These are phyloP conservation scores for Neomonachus schauinslandi DNA, from an alignment of 2,113 vertebrate species.

Conservation along the genomic window DNA sequence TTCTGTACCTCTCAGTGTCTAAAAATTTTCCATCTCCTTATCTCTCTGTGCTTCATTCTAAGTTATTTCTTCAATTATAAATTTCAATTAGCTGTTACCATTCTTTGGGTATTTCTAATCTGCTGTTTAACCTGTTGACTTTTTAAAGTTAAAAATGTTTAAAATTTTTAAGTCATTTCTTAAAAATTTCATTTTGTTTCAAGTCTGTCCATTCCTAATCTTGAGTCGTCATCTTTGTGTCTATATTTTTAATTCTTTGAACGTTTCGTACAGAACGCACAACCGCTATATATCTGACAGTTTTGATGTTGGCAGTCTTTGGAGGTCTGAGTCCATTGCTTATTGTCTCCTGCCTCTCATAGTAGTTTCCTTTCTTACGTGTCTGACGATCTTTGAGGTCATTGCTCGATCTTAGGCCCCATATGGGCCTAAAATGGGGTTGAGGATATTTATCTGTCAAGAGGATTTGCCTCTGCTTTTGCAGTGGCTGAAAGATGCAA, in stretches of 20 bases:
- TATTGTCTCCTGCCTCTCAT: neutral
- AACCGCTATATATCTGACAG: neutral
- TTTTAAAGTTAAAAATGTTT: neutral
- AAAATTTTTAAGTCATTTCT: neutral
- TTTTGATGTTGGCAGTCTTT: neutral
- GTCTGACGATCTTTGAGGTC: neutral
- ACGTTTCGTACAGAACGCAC: neutral
- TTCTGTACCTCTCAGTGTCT: neutral
- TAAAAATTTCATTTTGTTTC: neutral
- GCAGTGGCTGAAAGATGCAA: neutral
- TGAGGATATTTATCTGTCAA: neutral
- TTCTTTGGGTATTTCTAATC: neutral
- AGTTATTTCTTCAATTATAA: constrained; percentile 37
- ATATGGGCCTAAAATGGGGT: neutral
- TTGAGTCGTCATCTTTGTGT: neutral
- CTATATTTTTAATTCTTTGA: neutral
- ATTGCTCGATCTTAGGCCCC: neutral
- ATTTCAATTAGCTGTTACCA: neutral
- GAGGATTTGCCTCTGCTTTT: neutral
- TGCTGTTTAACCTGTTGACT: neutral
- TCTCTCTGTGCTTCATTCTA: neutral
- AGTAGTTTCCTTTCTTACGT: neutral
- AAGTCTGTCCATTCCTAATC: neutral
- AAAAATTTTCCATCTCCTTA: neutral
- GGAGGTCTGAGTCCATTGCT: neutral